Base-by-base conservation (phyloP, 2,888 invertebrate genomes). In the Lamellibrachia columna region DNA sequence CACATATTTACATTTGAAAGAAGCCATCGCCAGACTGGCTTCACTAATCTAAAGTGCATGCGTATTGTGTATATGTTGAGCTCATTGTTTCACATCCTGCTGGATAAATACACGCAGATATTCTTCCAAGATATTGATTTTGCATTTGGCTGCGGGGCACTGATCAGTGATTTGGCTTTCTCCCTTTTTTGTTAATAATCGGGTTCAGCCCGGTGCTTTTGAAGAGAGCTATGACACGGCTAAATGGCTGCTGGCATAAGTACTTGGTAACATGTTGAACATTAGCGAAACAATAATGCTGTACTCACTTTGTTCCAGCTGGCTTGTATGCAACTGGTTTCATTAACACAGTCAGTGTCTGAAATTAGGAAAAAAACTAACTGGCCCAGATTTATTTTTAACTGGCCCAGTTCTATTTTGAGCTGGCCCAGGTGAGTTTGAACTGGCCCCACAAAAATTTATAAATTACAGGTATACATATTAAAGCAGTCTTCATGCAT, bases 111-210 rank as follows among this genome's bases (percentile, higher is more conserved):
- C 75, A 75, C 22, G n/a, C 4, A 75, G 75, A 75, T 75, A 75
- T 75, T 75, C n/a, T 75, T 75, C 75, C 75, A 75, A 75, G 75
- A 75, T 75, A 75, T 75, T 75, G 75, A 75, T 75, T 75, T 75
- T 75, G 75, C 75, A 75, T 75, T 75, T 75, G 75, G 75, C 75
- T 22, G 22, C 15, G 6, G 75, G 75, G 22, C 75, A 15, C 22
- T n/a, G 75, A 75, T 75, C 75, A 75, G n/a, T 75, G 22, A 22
- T 75, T n/a, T 22, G 75, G 75, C 75, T 75, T 75, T 75, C 75
- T 75, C 75, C 7, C n/a, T 6, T 75, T 75, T 75, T 75, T 75
- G 22, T 75, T 75, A 75, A 75, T 3, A 75, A 75, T 75, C 15
- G 22, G 15, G 75, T 75, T 75, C 75, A 75, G 15, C n/a, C 75